Base-by-base conservation (phyloP, 2,888 invertebrate species). In the Gryllus longicercus region DNA sequence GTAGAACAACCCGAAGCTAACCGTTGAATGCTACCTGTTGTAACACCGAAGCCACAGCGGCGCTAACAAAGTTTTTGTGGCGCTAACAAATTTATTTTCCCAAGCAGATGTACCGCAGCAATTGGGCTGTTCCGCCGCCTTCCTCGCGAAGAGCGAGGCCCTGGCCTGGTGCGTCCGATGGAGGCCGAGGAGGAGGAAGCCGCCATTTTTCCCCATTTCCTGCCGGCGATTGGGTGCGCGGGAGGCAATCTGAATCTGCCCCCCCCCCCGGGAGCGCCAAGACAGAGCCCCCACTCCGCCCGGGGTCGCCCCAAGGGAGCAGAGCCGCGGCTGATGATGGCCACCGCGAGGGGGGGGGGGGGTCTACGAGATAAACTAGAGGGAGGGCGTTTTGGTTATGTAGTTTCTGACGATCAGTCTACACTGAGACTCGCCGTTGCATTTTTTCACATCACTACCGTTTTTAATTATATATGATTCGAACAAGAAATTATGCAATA, bases 121-220 rank as follows among this genome's bases (percentile, higher is more conserved):
- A 38, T 38, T 4, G 25, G 25, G 25, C 25, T 38, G 4, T 38
- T 0, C 25, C 3, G 38, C 1, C 38, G 38, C 38, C 38, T 8
- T 8, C 38, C 38, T 5, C 5, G 38, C 8, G 8, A 38, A 38
- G 8, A 38, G 38, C 5, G 38, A 8, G 0, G 38, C 63, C 63
- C 1, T 11, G 2, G 63, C n/a, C 63, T n/a, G 63, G 16, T 14
- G 16, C 16, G 18, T 14, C 14, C 16, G 63, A 4, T 38, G 25
- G 25, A 38, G 25, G 38, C 10, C 12, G 63, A 63, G 63, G 63
- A 14, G 63, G 63, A 63, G 16, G 63, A 14, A 4, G 63, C 14
- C 11, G 63, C 63, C 63, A 63, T 63, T 63, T 63, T 63, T 63
- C 63, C 63, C 63, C 63, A 63, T 63, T 63, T 63, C 63, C 63